Evolutionary conservation across 2,797 vertebrate genomes (phyloP).

Genomic region (Lagodon rhomboides): DNA sequence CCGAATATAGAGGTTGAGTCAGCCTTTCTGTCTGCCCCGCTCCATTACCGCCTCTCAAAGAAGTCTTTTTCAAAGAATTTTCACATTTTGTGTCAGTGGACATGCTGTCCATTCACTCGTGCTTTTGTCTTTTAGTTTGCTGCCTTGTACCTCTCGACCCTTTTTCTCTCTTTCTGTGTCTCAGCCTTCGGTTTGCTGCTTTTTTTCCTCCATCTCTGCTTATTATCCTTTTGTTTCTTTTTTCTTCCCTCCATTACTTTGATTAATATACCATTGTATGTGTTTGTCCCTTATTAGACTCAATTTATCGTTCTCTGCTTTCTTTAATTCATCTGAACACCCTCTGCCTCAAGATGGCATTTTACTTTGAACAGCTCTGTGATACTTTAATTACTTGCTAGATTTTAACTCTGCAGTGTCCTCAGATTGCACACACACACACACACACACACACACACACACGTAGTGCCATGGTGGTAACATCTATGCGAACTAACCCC

Average conservation of each 20-base stretch:
- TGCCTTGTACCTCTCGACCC: not conserved
- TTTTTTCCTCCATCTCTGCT: constrained; percentile 12
- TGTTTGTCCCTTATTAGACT: not conserved
- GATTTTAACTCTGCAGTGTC: not conserved
- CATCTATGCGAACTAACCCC: constrained; percentile 70
- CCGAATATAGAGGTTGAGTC: constrained; percentile 26
- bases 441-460: not conserved
- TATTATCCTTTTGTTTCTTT: not conserved
- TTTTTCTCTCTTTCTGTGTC: not conserved
- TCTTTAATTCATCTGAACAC: not conserved
- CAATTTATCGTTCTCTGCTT: not conserved
- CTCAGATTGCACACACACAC: not conserved
- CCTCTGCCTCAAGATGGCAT: not conserved
- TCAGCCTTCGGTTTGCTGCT: not conserved
- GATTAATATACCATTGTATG: not conserved
- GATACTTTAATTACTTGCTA: not conserved
- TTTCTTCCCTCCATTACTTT: not conserved
- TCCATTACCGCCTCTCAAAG: not conserved
- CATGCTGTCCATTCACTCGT: not conserved
- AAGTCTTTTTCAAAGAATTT: not conserved
- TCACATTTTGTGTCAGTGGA: not conserved
- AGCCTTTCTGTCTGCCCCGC: constrained; percentile 6
- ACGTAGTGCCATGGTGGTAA: constrained; percentile 75
- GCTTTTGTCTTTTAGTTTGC: not conserved
- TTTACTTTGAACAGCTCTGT: not conserved